phyloP scores from a whole-genome alignment of 1,140 invertebrate species.

The Calephelis virginiensis region DNA sequence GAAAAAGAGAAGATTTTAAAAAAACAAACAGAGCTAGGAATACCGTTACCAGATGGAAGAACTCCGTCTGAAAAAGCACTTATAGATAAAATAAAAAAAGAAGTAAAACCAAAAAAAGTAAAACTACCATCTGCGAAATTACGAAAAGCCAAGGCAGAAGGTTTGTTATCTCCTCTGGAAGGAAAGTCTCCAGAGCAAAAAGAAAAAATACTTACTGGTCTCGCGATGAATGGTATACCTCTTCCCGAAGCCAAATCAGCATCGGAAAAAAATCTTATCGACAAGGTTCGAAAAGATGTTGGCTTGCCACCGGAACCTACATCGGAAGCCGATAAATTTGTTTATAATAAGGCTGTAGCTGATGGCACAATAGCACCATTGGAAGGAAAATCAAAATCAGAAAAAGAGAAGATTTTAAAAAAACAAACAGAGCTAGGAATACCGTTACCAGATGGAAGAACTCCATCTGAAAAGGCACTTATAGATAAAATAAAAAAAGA shows the following conservation, averaged over 20 bases:
- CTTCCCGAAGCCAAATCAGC: slow-evolving; percentile 40
- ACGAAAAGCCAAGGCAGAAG: no score
- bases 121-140: no score
- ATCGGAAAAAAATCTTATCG: slow-evolving; percentile 43
- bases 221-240: slow-evolving; percentile 36
- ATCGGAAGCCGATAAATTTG: slow-evolving; percentile 31
- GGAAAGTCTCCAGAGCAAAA: slow-evolving; percentile 7
- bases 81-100: slow-evolving; percentile 33
- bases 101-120: neutral
- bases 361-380: slow-evolving; percentile 33
- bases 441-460: slow-evolving; percentile 36
- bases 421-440: slow-evolving; percentile 27
- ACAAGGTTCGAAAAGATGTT: slow-evolving; percentile 38
- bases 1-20: slow-evolving; percentile 38
- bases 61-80: slow-evolving; percentile 43
- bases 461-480: slow-evolving; percentile 42
- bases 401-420: slow-evolving; percentile 38
- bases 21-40: slow-evolving; percentile 24
- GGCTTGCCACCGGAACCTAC: slow-evolving; percentile 37
- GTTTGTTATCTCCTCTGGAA: no score
- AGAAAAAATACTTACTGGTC: slow-evolving; percentile 41
- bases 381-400: slow-evolving; percentile 29
- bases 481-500: slow-evolving; percentile 34
- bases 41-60: slow-evolving; percentile 36
- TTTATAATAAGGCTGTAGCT: slow-evolving; percentile 33